Evolutionary conservation across 1,140 invertebrate genomes (phyloP), one percentile per base, ranked within the genome.

Genomic region (Subanguina moxae): DNA sequence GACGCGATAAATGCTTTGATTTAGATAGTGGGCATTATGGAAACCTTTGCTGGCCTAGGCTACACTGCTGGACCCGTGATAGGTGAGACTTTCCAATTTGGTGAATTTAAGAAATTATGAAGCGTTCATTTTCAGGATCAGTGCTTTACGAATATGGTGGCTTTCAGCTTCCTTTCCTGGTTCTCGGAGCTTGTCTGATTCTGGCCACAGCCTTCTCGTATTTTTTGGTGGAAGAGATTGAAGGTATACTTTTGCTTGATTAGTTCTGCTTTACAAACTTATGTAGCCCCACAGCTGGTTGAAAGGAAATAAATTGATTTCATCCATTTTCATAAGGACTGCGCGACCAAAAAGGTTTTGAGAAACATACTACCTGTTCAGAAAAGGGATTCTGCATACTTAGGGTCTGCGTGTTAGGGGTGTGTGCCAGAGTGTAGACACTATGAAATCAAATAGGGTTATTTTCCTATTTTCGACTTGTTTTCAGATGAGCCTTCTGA

Each of bases 1-100:
- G 28, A n/a, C 63, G 17, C 30, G 11, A 58, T 13, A 58, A 30
- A 21, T 5, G 38, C 13, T 7, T 32, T 61, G n/a, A n/a, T 32
- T 61, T 43, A 43, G 28, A 32, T 74, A 59, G 81, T 90, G 89
- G 90, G 90, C 1, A 88, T 88, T 0, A 82, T 94, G 69, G 92
- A 94, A 83, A 92, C 91, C 0, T 93, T 91, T 82, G 92, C 91
- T 80, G 92, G 91, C 0, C 82, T 94, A 0, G 92, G 92, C 0
- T 86, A 77, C 70, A 82, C 81, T 28, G 78, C 79, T 75, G 76
- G 80, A n/a, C 80, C 80, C 7, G 66, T 82, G 7, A 81, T 81
- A 71, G 80, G 80, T 42, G 64, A 71, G 8, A 38, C 32, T 3
- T 38, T 38, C 42, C 21, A 19, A 13, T 52, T 38, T 38, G 32